Base-by-base conservation (phyloP, 2,888 invertebrate genomes). In the Dynastes maya region DNA sequence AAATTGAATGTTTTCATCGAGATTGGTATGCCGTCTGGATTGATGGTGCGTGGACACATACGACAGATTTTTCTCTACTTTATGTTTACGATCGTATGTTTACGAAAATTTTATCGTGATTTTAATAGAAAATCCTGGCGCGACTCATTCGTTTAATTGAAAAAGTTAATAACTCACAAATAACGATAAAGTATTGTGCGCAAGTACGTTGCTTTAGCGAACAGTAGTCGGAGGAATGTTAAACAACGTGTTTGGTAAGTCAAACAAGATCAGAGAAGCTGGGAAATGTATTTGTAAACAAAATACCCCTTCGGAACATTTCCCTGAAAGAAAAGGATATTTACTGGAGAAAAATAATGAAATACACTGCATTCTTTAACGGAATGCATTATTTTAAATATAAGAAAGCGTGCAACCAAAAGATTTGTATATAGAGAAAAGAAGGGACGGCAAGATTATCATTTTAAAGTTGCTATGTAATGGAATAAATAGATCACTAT, bases 51-150 rank as follows among this genome's bases (percentile, higher is more conserved):
- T 58, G 55, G 55, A 58, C 55, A 58, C 55, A 51, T 68, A 51
- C 51, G 22, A 72, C 37, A 58, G 11, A 70, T 53, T 58, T 40
- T 58, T 72, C 16, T 45, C 45, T 2, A 2, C 11, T 45, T 45
- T 40, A 72, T 22, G 6, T 72, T 72, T 72, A 72, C 58, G 27
- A 27, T 32, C 58, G 32, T 72, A 11, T 72, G 58, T 72, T 72
- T 72, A 72, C 58, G 71, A 67, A 67, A 67, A 67, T 49, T 67
- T 67, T 67, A 67, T 71, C 71, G 53, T 58, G 58, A 58, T 72
- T 37, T 45, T 55, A 72, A 55, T 58, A 40, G 72, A 58, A 72
- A 11, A 40, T 8, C 40, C 11, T 55, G 16, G 40, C 32, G 55
- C 68, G 40, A 40, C 37, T 22, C 16, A 8, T 5, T 72, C 40